Conservation (phyloP, 2,113 vertebrate species). For the Centropus bengalensis region DNA sequence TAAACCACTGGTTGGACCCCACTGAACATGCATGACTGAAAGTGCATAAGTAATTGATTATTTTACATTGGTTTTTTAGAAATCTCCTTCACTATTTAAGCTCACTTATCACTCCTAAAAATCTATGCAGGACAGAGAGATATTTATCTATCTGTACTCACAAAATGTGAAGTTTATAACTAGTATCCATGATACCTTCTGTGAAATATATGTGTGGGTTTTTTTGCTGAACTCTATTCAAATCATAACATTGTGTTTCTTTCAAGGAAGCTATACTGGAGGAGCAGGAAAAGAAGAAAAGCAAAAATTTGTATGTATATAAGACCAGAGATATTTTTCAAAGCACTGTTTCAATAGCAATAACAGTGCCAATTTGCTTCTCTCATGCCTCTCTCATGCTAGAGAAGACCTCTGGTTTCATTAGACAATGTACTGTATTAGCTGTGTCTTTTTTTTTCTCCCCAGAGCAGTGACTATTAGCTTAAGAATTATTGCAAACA, state of each 20-base stretch:
- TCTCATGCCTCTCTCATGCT: not conserved
- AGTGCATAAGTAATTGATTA: not conserved
- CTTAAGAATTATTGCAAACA: slow-evolving; percentile 91
- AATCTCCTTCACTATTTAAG: not conserved
- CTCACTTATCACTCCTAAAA: not conserved
- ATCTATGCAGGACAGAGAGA: not conserved
- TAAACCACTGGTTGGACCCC: not conserved
- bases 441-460: not conserved
- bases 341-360: not conserved
- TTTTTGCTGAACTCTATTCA: not conserved
- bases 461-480: slow-evolving; percentile 92
- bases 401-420: not conserved
- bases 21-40: not conserved
- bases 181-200: not conserved
- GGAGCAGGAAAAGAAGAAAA: slow-evolving; percentile 96
- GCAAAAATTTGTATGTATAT: slow-evolving; percentile 90
- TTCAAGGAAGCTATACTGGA: slow-evolving; percentile 94
- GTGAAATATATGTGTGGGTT: not conserved
- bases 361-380: not conserved
- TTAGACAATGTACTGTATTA: not conserved
- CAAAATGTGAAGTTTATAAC: not conserved
- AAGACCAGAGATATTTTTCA: not conserved
- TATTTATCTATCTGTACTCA: not conserved
- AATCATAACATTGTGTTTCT: slow-evolving; percentile 50
- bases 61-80: not conserved